Conservation (phyloP, 2,888 invertebrate species). For the Acheta domesticus region DNA sequence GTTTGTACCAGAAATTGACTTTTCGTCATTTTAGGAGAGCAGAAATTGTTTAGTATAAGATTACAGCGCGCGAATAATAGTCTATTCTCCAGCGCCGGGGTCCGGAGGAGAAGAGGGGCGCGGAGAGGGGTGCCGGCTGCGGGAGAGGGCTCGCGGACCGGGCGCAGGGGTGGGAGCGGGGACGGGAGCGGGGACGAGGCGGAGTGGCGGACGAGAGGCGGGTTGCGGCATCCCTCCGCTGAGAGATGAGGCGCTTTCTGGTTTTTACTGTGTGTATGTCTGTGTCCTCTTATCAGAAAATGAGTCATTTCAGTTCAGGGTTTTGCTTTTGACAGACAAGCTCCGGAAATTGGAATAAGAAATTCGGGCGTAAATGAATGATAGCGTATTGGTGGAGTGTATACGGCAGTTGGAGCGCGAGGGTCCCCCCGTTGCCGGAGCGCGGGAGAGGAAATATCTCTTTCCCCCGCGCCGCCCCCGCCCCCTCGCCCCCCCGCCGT, state of each 20-base stretch:
- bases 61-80: constrained; percentile 34
- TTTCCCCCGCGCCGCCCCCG: constrained; percentile 23
- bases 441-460: constrained; percentile 25
- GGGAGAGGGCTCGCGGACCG: not conserved
- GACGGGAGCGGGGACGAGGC: not conserved
- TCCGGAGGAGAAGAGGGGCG: not conserved
- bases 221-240: not conserved
- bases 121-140: constrained; percentile 24
- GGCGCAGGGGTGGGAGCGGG: constrained; percentile 4
- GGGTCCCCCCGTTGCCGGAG: not conserved
- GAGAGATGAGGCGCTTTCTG: constrained; percentile 18
- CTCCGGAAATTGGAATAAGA: constrained; percentile 40
- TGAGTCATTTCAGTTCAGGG: constrained; percentile 38
- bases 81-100: constrained; percentile 32
- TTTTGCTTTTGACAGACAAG: constrained; percentile 38
- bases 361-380: constrained; percentile 40
- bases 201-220: constrained; percentile 21
- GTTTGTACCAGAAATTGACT: constrained; percentile 33
- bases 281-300: constrained; percentile 38
- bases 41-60: constrained; percentile 32
- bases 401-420: constrained; percentile 22
- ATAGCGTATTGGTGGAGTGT: constrained; percentile 32
- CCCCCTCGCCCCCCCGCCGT: not conserved
- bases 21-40: constrained; percentile 33
- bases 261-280: constrained; percentile 24